These are phyloP conservation scores for Microcebus griseorufus DNA, from an alignment of 2,113 vertebrate genomes.

Conservation along the genomic window DNA sequence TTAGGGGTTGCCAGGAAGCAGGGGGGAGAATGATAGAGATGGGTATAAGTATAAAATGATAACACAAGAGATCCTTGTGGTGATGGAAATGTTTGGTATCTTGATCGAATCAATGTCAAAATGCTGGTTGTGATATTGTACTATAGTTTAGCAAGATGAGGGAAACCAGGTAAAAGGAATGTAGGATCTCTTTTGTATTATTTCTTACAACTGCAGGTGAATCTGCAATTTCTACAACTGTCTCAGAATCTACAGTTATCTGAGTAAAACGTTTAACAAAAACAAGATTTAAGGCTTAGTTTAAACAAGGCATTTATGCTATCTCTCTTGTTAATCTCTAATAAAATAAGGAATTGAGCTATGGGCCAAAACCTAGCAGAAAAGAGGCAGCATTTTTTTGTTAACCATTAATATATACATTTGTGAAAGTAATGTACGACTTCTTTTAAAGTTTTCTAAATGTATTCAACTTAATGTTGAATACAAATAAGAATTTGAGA, in stretches of 20 bases:
- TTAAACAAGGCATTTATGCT: neutral
- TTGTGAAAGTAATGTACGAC: neutral
- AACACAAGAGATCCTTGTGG: neutral
- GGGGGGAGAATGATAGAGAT: neutral
- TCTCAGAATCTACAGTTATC: neutral
- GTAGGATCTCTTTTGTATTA: neutral
- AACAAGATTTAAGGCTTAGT: neutral
- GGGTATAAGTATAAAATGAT: rapidly evolving
- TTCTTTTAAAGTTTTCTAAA: slow-evolving; percentile 22
- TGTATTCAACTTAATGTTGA: neutral
- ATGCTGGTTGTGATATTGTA: neutral
- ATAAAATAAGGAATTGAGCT: neutral
- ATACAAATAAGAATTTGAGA: neutral
- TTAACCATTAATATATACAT: neutral
- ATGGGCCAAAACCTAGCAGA: neutral
- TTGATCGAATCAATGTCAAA: neutral
- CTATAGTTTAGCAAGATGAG: neutral
- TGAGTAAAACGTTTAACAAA: neutral
- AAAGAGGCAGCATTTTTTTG: neutral
- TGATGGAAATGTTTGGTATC: neutral
- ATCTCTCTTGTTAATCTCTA: neutral
- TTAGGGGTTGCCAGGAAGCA: neutral
- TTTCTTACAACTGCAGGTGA: slow-evolving; percentile 2
- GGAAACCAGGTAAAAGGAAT: neutral
- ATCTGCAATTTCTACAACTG: neutral